A percentile compares a stretch with the other conserved stretches of the same genome.
Evolutionary conservation across 37 sponge, comb jelly and placozoan genomes (phyloP).

Genomic region (Spongia lamella): DNA sequence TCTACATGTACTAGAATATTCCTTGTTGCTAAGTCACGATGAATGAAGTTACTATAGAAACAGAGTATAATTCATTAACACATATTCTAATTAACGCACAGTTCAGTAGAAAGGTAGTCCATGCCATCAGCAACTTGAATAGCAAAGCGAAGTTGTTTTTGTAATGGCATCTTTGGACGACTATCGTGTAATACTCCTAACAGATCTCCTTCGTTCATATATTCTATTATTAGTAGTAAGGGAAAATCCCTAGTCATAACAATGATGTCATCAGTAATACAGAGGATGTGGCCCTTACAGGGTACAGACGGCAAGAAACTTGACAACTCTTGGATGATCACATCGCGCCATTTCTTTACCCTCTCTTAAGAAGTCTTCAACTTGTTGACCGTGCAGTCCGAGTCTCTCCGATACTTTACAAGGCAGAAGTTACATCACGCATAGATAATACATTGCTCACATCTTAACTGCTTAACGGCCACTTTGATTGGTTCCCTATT

Average conservation of each 20-base stretch:
- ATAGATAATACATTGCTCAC: slow-evolving; percentile 55
- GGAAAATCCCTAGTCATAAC: slow-evolving; percentile 76
- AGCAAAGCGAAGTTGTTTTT: slow-evolving; percentile 64
- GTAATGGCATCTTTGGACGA: slow-evolving; percentile 59
- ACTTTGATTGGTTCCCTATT: slow-evolving; percentile 44
- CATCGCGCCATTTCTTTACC: slow-evolving; percentile 84
- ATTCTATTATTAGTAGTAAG: slow-evolving; percentile 72
- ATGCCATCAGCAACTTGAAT: slow-evolving; percentile 78
- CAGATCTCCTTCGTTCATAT: slow-evolving; percentile 83
- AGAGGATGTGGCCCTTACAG: slow-evolving; percentile 33
- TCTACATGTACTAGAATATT: slow-evolving; percentile 70
- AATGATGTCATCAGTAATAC: background rate
- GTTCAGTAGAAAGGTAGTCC: slow-evolving; percentile 66
- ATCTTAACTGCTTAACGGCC: slow-evolving; percentile 76
- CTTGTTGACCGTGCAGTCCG: slow-evolving; percentile 75
- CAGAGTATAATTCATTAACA: background rate
- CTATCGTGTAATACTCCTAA: slow-evolving; percentile 75
- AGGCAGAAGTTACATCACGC: too few relatives aligned
- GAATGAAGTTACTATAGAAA: slow-evolving; percentile 65
- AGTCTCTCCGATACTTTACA: slow-evolving; percentile 16
- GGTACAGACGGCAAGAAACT: slow-evolving; percentile 77
- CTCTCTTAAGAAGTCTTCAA: slow-evolving; percentile 85
- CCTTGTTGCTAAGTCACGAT: slow-evolving; percentile 84
- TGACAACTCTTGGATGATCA: slow-evolving; percentile 67
- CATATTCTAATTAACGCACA: slow-evolving; percentile 47